Conservation (phyloP, 1,140 invertebrate genomes). For the Drosophila burlai region DNA sequence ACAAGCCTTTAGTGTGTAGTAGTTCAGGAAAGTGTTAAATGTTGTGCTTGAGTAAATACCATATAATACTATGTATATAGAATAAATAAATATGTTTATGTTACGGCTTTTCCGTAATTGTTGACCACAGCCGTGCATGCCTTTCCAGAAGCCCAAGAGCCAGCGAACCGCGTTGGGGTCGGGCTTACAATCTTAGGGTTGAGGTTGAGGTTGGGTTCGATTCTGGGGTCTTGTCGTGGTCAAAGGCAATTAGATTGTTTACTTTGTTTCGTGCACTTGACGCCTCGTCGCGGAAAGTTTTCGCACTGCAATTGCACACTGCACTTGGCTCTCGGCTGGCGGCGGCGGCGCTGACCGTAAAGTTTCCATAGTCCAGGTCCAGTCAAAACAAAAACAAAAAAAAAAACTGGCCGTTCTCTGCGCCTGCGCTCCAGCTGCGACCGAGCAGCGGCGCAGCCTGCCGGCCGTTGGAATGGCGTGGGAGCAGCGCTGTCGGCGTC, state of each 20-base stretch:
- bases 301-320: constrained; percentile 12
- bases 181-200: neutral
- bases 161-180: neutral
- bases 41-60: neutral
- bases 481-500: constrained; percentile 16
- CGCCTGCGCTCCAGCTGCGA: constrained; percentile 20
- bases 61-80: no score
- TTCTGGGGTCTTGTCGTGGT: constrained; percentile 10
- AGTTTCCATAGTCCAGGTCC: constrained; percentile 34
- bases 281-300: constrained; percentile 46
- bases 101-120: neutral
- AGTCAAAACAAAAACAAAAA: constrained; percentile 3
- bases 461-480: constrained; percentile 4
- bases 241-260: constrained; percentile 52
- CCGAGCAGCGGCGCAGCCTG: neutral
- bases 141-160: constrained; percentile 11
- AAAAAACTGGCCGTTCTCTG: constrained; percentile 46
- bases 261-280: constrained; percentile 38
- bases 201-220: constrained; percentile 12
- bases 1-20: neutral
- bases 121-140: neutral
- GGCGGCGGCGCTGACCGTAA: constrained; percentile 32
- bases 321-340: neutral
- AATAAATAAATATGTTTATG: neutral
- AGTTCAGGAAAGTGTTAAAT: neutral